phyloP scores from a whole-genome alignment of 2,888 invertebrate species.

The Eledone cirrhosa region DNA sequence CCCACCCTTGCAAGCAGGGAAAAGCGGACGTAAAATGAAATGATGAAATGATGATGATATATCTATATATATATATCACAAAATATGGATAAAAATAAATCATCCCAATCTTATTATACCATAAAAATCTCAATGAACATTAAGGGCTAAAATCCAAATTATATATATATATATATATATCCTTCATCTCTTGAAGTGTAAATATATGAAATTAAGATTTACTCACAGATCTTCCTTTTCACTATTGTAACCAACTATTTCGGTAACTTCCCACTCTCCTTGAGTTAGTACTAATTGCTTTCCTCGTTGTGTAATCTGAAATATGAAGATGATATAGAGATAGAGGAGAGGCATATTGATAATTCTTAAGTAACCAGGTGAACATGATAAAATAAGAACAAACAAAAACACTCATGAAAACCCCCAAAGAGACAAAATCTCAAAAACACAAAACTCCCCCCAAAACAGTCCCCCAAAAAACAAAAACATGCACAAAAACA shows the following conservation, averaged over 20 bases:
- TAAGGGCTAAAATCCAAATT: no score
- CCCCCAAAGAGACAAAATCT: no score
- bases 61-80: no score
- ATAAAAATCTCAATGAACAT: no score
- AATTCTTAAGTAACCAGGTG: neutral
- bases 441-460: neutral
- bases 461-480: neutral
- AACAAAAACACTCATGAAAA: neutral
- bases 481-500: neutral
- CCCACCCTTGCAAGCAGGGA: no score
- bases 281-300: conserved; percentile 57
- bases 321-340: neutral
- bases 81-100: no score
- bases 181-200: no score
- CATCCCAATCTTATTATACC: no score
- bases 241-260: conserved; percentile 61
- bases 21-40: no score
- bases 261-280: conserved; percentile 63
- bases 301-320: conserved; percentile 34
- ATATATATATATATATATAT: no score
- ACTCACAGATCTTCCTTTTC: conserved; percentile 46
- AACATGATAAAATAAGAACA: neutral
- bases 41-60: no score
- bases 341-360: neutral
- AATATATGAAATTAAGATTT: neutral